Evolutionary conservation across 2,797 vertebrate genomes (phyloP), one percentile per base, ranked within the genome.

Genomic region (Sebastes ruberrimus): DNA sequence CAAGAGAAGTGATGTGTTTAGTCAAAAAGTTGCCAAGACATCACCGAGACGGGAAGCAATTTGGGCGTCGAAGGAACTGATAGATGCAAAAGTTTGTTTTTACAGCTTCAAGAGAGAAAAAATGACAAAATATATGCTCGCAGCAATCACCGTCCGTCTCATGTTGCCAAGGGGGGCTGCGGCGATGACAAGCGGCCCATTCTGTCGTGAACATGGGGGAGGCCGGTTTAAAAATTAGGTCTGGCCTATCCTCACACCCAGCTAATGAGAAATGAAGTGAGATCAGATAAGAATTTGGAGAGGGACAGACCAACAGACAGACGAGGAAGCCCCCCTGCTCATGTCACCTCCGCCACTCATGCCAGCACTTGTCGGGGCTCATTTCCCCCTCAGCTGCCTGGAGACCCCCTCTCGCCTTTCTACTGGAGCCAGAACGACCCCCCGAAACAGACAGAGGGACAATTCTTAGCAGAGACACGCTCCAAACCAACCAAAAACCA

Each of bases 271-370:
- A 92, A 92, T 88, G 94, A 96, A 93, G 93, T 91, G 83, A 81
- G 85, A 96, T 96, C 95, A 95, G 95, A 96, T 96, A 95, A 95
- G 90, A 81, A 83, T 80, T 78, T 65, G 69, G 89, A 81, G 35
- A 61, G 81, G 77, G 88, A 72, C 74, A 74, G 82, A 71, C 83
- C 53, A 65, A 83, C 66, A 53, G 89, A 88, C 89, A 86, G 93
- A 94, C 81, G 71, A 94, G 92, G 92, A 93, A 92, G 85, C 88
- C 93, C 88, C 85, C 85, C 88, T 83, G 77, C 86, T 87, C 32
- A 25, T 91, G 89, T 91, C 92, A 93, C 93, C 88, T 90, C 93
- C 90, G 89, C 88, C 84, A 85, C 86, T 90, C 82, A 84, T 90
- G 89, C 92, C 86, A 90, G 90, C 30, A 6, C 91, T 92, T 85